phyloP scores from a whole-genome alignment of 1,140 invertebrate species.

The Pinna nobilis region DNA sequence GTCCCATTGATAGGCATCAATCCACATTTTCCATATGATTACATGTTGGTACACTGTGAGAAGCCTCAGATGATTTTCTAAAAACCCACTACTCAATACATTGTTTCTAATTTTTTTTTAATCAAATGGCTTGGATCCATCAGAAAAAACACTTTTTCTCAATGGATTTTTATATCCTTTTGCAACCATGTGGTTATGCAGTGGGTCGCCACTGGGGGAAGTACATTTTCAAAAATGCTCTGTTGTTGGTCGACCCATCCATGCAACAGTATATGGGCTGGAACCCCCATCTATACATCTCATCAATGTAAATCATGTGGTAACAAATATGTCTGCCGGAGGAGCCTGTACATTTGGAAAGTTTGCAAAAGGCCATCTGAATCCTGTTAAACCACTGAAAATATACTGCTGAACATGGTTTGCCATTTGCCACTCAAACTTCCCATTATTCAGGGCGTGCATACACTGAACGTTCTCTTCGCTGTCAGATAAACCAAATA shows the following conservation, averaged over 20 bases:
- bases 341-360: constrained; percentile 14
- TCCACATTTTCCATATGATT: constrained; percentile 30
- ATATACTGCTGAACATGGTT: constrained; percentile 40
- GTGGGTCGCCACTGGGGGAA: not conserved
- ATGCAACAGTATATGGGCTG: constrained; percentile 33
- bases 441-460: constrained; percentile 13
- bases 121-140: constrained; percentile 24
- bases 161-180: constrained; percentile 14
- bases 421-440: constrained; percentile 12
- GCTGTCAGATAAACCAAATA: not conserved
- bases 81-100: constrained; percentile 21
- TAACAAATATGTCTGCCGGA: constrained; percentile 21
- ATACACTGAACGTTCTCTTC: constrained; percentile 12
- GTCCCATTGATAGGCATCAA: constrained; percentile 21
- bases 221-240: constrained; percentile 29
- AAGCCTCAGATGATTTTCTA: constrained; percentile 18
- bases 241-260: constrained; percentile 27
- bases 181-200: not conserved
- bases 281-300: constrained; percentile 20
- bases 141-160: constrained; percentile 8
- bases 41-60: not conserved
- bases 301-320: constrained; percentile 27
- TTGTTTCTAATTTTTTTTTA: constrained; percentile 29
- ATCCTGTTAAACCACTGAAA: constrained; percentile 22
- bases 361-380: constrained; percentile 32